These are phyloP conservation scores for Gambusia affinis DNA, from an alignment of 2,113 vertebrate genomes.

Conservation along the genomic window DNA sequence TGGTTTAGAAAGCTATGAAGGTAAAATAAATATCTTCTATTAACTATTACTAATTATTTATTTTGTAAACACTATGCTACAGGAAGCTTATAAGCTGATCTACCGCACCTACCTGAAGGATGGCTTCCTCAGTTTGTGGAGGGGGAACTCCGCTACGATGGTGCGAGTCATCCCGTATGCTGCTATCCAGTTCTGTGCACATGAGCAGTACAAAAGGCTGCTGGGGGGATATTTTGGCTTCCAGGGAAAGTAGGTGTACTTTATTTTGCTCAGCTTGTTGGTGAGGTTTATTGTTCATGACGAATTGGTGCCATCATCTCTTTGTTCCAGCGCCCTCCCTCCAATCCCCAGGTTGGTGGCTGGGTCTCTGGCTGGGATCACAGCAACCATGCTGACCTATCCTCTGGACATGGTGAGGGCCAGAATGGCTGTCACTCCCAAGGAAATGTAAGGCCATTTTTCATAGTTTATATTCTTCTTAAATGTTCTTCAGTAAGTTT, in stretches of 20 bases:
- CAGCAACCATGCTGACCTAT: constrained; percentile 91
- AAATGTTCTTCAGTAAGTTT: not conserved
- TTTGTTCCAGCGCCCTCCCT: constrained; percentile 83
- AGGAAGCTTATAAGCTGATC: constrained; percentile 94
- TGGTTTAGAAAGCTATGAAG: not conserved
- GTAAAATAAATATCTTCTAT: not conserved
- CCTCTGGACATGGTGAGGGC: constrained; percentile 98
- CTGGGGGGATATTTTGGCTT: constrained; percentile 91
- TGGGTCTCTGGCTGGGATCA: constrained; percentile 90
- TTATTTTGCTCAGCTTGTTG: not conserved
- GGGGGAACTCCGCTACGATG: constrained; percentile 98
- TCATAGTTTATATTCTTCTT: too few species aligned
- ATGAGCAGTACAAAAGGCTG: constrained; percentile 93
- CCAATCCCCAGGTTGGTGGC: constrained; percentile 91
- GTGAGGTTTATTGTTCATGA: constrained; percentile 4
- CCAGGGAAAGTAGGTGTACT: constrained; percentile 87
- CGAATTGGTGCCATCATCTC: not conserved
- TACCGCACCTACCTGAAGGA: constrained; percentile 93
- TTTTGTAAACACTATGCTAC: constrained; percentile 10
- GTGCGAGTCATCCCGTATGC: constrained; percentile 95
- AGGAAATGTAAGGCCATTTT: constrained; percentile 90
- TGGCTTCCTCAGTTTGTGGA: constrained; percentile 94
- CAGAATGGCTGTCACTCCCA: constrained; percentile 96
- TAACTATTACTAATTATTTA: not conserved
- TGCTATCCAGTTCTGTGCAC: constrained; percentile 96